Base-by-base conservation (phyloP, 2,888 invertebrate species). In the Drosophila bunnanda region DNA sequence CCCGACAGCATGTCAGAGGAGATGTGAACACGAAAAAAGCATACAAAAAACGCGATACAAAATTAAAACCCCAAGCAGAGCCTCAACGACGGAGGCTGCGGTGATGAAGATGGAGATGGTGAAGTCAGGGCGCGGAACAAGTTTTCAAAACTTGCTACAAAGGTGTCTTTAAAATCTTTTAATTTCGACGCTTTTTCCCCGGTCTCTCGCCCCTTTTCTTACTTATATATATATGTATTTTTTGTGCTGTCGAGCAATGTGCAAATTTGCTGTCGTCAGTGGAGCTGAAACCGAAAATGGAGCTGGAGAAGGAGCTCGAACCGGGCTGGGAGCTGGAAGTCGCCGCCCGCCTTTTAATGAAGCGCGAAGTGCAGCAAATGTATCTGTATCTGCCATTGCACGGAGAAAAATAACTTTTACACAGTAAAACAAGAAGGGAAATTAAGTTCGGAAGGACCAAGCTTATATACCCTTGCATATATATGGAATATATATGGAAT, bases 311-410 rank as follows among this genome's bases (percentile, higher is more conserved):
- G 64, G 56, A 70, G 62, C 65, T 53, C 60, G 1, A 54, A 25
- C 53, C 9, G 48, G 54, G 54, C 41, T 30, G 61, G 56, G 25
- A 41, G 7, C 20, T 20, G 30, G 62, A 70, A 88, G 88, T 89
- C 87, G 89, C 89, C 91, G 89, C 84, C 89, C 90, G 90, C 89
- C 89, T 90, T 91, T 92, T 92, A 91, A 91, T 91, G 92, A 92
- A 92, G 89, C 92, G 92, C 90, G 91, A 92, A 92, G 90, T 91
- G 91, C 90, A 91, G 87, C 90, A 87, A 89, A 92, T 86, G 77
- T 50, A 68, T 66, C 41, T 66, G 64, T 66, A 65, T 50, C 41
- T 50, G 38, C 20, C 34, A 28, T 34, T 65, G 66, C 64, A 64
- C 67, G 60, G 53, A 57, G 58, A 70, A 58, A 46, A 72, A 72